Base-by-base conservation (phyloP, 2,888 invertebrate genomes). In the Parnassius apollo region DNA sequence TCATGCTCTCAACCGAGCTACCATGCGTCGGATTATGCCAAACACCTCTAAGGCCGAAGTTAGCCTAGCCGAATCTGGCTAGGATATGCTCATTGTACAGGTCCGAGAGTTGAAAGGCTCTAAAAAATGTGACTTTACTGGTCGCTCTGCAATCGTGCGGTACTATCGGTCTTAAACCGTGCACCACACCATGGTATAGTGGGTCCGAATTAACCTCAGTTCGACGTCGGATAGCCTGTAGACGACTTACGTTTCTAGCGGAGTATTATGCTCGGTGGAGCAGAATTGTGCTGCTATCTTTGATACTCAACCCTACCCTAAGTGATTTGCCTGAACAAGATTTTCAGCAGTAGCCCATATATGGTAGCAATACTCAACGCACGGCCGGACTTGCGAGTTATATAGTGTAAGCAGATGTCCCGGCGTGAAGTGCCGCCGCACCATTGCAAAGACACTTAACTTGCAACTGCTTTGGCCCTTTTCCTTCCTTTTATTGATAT, bases 41-140 rank as follows among this genome's bases (percentile, higher is more conserved):
- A 92, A 91, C 85, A 88, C 91, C 89, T 92, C 86, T 92, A 93
- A 93, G 93, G 91, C 92, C 88, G 93, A 92, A 94, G 93, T 93
- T 93, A 85, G 82, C 87, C 93, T 93, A 92, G 92, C 81, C 87
- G 83, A 85, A 84, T 88, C 77, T 80, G 86, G 85, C 84, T 82
- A 85, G 80, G 85, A 86, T 88, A 84, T 78, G 67, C 59, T 22
- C 75, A 74, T 77, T 77, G 80, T 69, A 42, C 48, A 52, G 52
- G 35, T 52, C 82, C 83, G 83, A 79, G 85, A 83, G 82, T 84
- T 84, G 83, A 74, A 80, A 86, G 85, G 86, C 83, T 87, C 84
- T 81, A 86, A 82, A 86, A 83, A 84, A 85, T 86, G 86, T 85
- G 85, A 84, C 77, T 75, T 69, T 77, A 63, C 69, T 78, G 76